Conservation (phyloP, 64 coral and sea anemone species). For the Montipora capricornis region DNA sequence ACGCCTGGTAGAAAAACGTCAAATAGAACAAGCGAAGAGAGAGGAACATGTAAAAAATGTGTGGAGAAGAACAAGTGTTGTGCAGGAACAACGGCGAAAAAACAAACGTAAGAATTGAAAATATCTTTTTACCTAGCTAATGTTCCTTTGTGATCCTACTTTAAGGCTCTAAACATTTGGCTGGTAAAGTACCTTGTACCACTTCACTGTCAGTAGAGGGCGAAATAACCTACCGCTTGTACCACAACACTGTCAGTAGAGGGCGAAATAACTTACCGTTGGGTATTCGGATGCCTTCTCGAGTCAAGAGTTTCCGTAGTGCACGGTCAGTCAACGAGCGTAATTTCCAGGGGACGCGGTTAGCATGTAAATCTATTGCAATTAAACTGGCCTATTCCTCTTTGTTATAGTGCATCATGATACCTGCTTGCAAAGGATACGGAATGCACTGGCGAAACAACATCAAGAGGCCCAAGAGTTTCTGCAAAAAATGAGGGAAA, state of each 20-base stretch:
- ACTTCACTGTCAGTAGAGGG: too few relatives aligned
- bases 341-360: not conserved
- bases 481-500: slow-evolving; percentile 31
- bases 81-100: not conserved
- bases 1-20: slow-evolving; percentile 8
- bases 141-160: not conserved
- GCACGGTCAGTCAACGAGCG: too few relatives aligned
- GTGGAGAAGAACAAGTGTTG: slow-evolving; percentile 3
- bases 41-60: slow-evolving; percentile 13
- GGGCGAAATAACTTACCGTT: too few relatives aligned
- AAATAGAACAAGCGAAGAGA: slow-evolving; percentile 10
- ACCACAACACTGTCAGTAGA: too few relatives aligned
- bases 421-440: slow-evolving; percentile 7
- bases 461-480: slow-evolving; percentile 36
- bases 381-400: not conserved
- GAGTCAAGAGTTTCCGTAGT: too few relatives aligned
- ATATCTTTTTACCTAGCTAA: not conserved
- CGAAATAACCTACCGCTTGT: too few relatives aligned
- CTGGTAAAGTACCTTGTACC: too few relatives aligned
- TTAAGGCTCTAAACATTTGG: not conserved
- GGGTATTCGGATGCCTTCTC: too few relatives aligned
- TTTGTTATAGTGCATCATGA: slow-evolving; percentile 16
- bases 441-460: slow-evolving; percentile 3
- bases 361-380: not conserved
- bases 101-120: not conserved